Evolutionary conservation across 2,888 invertebrate genomes (phyloP).

Genomic region (Drosophila seclusa): DNA sequence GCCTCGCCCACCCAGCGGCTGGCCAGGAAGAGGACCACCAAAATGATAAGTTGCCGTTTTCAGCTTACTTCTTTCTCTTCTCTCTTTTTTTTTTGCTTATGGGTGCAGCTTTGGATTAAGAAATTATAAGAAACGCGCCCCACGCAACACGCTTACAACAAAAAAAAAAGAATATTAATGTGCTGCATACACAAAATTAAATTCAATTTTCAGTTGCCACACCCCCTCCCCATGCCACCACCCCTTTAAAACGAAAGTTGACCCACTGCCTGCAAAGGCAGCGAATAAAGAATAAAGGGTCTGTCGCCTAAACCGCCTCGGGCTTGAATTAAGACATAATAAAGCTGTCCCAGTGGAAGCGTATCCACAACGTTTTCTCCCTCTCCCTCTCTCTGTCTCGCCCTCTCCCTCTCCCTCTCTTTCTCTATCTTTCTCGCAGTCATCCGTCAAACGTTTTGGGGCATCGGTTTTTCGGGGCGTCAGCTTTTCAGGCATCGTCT

Average conservation of each 20-base stretch:
- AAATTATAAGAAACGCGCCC: conserved; percentile 70
- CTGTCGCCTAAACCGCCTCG: conserved; percentile 68
- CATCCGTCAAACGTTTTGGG: conserved; percentile 72
- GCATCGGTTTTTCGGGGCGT: conserved; percentile 42
- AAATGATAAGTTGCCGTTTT: conserved; percentile 55
- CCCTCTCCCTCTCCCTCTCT: neutral
- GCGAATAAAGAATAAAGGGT: conserved; percentile 10
- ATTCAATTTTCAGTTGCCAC: conserved; percentile 66
- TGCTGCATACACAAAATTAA: conserved; percentile 63
- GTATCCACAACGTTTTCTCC: conserved; percentile 17
- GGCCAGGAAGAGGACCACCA: conserved; percentile 62
- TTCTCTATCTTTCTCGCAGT: conserved; percentile 10
- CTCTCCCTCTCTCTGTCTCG: neutral
- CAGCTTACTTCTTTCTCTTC: conserved; percentile 6
- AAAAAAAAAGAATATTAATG: conserved; percentile 69
- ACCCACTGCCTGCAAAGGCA: conserved; percentile 59
- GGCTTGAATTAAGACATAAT: conserved; percentile 81
- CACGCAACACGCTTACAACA: conserved; percentile 67
- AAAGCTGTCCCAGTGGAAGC: conserved; percentile 67
- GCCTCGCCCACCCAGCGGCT: conserved; percentile 66
- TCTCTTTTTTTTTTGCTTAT: conserved; percentile 1
- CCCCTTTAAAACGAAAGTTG: conserved; percentile 65
- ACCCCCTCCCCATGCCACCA: conserved; percentile 23
- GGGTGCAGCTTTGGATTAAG: conserved; percentile 68
- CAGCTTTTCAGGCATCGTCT: conserved; percentile 49